Conservation (phyloP, 2,797 vertebrate species). For the Cheirogaleus major region DNA sequence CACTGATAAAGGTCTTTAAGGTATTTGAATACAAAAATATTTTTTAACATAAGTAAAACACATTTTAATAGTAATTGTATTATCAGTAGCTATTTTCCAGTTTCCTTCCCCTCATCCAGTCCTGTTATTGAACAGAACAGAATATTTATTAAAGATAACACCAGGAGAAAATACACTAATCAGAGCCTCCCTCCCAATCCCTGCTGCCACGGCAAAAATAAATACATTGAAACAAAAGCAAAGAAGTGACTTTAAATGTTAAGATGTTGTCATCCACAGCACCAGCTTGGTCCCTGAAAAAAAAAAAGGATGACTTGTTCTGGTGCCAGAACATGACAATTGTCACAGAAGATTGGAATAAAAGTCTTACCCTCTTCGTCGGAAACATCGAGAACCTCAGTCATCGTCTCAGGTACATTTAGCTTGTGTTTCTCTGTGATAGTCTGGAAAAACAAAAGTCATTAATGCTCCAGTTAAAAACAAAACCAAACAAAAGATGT, state of each 20-base stretch:
- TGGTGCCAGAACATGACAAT: not conserved
- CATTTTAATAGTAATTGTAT: not conserved
- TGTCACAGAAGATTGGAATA: not conserved
- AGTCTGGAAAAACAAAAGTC: conserved; percentile 88
- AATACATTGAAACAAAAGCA: not conserved
- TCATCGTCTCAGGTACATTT: conserved; percentile 99
- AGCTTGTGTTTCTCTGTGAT: conserved; percentile 99
- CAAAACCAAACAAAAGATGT: not conserved
- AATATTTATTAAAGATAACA: not conserved
- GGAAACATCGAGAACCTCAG: conserved; percentile 97
- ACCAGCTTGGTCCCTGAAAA: not conserved
- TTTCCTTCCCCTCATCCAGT: not conserved
- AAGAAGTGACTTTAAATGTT: not conserved
- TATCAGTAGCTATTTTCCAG: not conserved
- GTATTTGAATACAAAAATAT: not conserved
- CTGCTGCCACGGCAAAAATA: not conserved
- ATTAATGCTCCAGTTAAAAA: conserved; percentile 20
- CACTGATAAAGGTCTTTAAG: not conserved
- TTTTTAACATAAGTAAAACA: not conserved
- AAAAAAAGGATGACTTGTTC: not conserved
- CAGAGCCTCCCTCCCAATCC: not conserved
- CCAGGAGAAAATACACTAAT: not conserved
- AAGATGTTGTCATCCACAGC: not conserved
- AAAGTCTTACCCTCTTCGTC: conserved; percentile 96
- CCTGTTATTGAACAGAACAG: not conserved